Base-by-base conservation (phyloP, 2,888 invertebrate genomes). In the Cosmorhoe ocellata region DNA sequence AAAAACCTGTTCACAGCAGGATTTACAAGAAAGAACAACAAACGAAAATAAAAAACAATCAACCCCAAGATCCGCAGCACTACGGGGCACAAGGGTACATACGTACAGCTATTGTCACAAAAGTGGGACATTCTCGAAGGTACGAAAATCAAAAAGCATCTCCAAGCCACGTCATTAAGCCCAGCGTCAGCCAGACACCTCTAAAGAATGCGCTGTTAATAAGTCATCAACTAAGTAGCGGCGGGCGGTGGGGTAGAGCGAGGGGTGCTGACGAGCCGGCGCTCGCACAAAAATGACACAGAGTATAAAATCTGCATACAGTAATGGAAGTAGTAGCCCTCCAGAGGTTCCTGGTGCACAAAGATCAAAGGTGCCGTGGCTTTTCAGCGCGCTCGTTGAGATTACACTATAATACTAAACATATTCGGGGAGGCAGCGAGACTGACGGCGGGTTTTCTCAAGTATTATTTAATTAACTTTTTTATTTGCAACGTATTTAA, bases 161-260 rank as follows among this genome's bases (percentile, higher is more conserved):
- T 65, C 69, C 64, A 66, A 44, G 76, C 83, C 85, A 87, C 85
- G 80, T 84, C 88, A 88, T 90, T 90, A 88, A 87, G 79, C 85
- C 74, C 78, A 71, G 74, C 81, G 84, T 80, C 84, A 82, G 77
- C 67, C 86, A 88, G 88, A 90, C 89, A 89, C 89, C 88, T 90
- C 84, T 77, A 80, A 87, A 89, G 89, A 89, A 90, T 89, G 84
- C 81, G 80, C 85, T 84, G 87, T 85, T 89, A 90, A 90, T 90
- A 90, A 90, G 89, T 90, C 89, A 90, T 90, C 89, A 88, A 89
- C 89, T 90, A 90, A 90, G 89, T 90, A 88, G 81, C 74, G 76
- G 74, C 62, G 65, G 64, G 68, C 63, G 69, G 66, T 58, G 61
- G 57, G 57, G 24, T 24, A 6, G 49, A 59, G 63, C 42, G 58